Evolutionary conservation across 2,113 vertebrate genomes (phyloP), one percentile per base, ranked within the genome.

Genomic region (Barnardius zonarius): DNA sequence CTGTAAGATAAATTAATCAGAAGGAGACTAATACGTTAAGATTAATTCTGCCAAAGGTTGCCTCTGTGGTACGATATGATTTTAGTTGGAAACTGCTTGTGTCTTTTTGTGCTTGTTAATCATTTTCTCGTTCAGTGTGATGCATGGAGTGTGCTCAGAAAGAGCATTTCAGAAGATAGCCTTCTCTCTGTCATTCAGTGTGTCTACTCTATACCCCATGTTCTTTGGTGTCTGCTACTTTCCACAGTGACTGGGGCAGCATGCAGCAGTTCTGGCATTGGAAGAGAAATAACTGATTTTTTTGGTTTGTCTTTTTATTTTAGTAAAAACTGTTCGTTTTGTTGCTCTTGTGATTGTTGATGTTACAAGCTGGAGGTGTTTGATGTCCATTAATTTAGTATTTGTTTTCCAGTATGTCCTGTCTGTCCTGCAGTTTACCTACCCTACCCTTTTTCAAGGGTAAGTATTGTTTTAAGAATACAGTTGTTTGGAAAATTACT

Each of bases 401-500:
- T 97, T 98, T 98, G 91, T 97, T 98, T 98, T 98, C 81, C 98
- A 99, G 99, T 99, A 99, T 98, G 99, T 99, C 80, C 98, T 99
- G 94, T 99, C 99, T 86, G 98, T 99, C 88, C 97, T 99, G 98
- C 99, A 99, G 90, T 99, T 99, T 97, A 99, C 99, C 62, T 99
- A 98, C 95, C 99, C 99, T 77, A 99, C 99, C 10, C 98, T 99
- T 97, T 99, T 99, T 96, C 99, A 99, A 98, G 99, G 99, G 99
- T 99, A 98, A 99, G 99, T 99, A 98, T 72, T 13, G 7, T 92
- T 93, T 96, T 39, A 94, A 95, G 76, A 87, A 46, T 28, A 82
- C 28, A 51, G 64, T 61, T 85, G 27, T 55, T 69, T 87, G 20
- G 89, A 91, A 83, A 51, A 63, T 52, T 0, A 64, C 28, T 90